These are phyloP conservation scores for Venturia canescens DNA, from an alignment of 1,140 invertebrate species.

Conservation along the genomic window DNA sequence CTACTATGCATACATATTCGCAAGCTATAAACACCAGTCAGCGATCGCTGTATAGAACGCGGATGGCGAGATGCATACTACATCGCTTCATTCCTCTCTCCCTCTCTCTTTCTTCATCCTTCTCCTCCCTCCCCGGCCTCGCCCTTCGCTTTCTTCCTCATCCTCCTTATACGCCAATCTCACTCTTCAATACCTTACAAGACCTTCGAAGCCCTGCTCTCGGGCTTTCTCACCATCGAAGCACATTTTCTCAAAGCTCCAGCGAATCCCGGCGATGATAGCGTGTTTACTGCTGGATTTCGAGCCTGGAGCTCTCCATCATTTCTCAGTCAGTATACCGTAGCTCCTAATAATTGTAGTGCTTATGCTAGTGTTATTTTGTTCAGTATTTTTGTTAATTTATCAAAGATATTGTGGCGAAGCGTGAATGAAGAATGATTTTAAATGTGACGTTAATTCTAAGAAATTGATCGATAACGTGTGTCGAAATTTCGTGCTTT, in stretches of 20 bases:
- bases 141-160: background rate
- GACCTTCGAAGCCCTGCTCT: background rate
- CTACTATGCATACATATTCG: slow-evolving; percentile 75
- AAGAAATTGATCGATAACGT: too few relatives aligned
- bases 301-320: slow-evolving; percentile 24
- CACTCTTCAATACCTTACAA: background rate
- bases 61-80: slow-evolving; percentile 52
- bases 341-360: background rate
- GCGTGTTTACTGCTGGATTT: slow-evolving; percentile 33
- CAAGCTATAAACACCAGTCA: slow-evolving; percentile 73
- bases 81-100: slow-evolving; percentile 37
- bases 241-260: background rate
- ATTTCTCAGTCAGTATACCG: slow-evolving; percentile 6
- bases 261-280: slow-evolving; percentile 39
- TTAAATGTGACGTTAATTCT: too few relatives aligned
- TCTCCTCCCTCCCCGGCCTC: background rate
- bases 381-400: background rate
- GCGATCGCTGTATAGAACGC: slow-evolving; percentile 68
- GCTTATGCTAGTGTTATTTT: background rate
- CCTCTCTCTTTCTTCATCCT: background rate
- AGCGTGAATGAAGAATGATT: too few relatives aligned
- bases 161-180: background rate
- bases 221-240: background rate
- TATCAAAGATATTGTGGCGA: too few relatives aligned
- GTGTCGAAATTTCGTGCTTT: too few relatives aligned